Percentiles rank a stretch among this genome's conserved stretches.
Evolutionary conservation across 2,113 vertebrate genomes (phyloP).

Genomic region (Turnix velox): DNA sequence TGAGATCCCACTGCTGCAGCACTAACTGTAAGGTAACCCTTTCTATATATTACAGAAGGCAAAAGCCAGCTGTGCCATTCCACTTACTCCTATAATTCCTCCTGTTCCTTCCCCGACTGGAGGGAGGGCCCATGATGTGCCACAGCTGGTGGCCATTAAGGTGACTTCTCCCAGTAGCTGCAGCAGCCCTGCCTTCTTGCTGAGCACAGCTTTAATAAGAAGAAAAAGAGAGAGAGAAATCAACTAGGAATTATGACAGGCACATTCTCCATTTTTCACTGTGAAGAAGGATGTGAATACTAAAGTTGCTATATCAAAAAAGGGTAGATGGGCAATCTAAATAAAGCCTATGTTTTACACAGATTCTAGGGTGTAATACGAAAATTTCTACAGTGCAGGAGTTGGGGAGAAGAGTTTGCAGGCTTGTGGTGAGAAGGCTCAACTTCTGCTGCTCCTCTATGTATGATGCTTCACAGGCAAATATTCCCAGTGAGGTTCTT

Average conservation of each 20-base stretch:
- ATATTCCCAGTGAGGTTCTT: background rate
- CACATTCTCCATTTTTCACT: background rate
- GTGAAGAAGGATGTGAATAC: background rate
- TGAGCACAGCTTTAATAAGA: conserved; percentile 30
- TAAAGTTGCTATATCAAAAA: background rate
- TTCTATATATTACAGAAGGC: conserved; percentile 56
- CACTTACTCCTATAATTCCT: conserved; percentile 51
- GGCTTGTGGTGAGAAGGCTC: background rate
- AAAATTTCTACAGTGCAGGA: background rate
- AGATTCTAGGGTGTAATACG: background rate
- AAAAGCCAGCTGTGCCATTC: conserved; percentile 16
- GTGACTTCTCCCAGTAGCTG: background rate
- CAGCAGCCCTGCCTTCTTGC: conserved; percentile 33
- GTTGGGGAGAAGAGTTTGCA: background rate
- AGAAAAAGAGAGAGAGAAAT: too few species aligned
- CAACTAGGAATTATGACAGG: background rate
- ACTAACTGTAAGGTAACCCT: too few species aligned
- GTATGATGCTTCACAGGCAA: accelerated
- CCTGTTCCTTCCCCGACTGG: conserved; percentile 41
- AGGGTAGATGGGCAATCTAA: background rate
- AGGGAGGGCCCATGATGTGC: conserved; percentile 54
- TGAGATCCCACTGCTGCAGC: background rate
- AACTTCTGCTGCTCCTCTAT: background rate
- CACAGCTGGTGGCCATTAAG: conserved; percentile 63
- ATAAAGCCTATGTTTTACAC: background rate